phyloP scores from a whole-genome alignment of 2,888 invertebrate species.

The Drosophila helvetica region DNA sequence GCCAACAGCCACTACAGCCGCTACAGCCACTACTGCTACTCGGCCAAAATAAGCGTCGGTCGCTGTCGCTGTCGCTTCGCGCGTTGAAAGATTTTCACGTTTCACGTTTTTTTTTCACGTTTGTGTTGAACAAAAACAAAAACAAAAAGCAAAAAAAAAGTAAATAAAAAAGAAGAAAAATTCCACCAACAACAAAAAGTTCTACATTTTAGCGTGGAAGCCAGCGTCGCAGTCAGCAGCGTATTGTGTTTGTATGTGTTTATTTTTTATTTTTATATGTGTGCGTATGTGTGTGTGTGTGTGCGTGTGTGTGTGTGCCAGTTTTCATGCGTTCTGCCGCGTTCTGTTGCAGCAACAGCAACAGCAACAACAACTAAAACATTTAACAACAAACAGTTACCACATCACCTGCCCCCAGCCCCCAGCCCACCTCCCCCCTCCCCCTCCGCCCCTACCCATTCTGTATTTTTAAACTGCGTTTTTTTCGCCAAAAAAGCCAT shows the following conservation, averaged over 20 bases:
- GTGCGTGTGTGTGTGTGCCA: slow-evolving; percentile 59
- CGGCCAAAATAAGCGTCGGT: slow-evolving; percentile 38
- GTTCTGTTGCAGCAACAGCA: slow-evolving; percentile 52
- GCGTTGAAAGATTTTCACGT: slow-evolving; percentile 54
- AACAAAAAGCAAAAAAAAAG: slow-evolving; percentile 9
- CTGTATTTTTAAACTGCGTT: slow-evolving; percentile 72
- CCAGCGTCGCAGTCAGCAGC: slow-evolving; percentile 18
- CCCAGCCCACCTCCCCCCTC: not conserved
- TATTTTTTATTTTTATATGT: slow-evolving; percentile 14
- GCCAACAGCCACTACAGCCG: slow-evolving; percentile 19
- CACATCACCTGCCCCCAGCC: slow-evolving; percentile 43
- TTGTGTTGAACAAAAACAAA: slow-evolving; percentile 28
- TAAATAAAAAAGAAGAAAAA: slow-evolving; percentile 14
- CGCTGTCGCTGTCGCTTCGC: slow-evolving; percentile 54
- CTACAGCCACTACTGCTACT: slow-evolving; percentile 29
- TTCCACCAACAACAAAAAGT: slow-evolving; percentile 17
- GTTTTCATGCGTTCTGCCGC: slow-evolving; percentile 72
- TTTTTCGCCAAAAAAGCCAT: slow-evolving; percentile 75
- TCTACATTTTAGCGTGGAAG: slow-evolving; percentile 37
- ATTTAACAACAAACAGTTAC: slow-evolving; percentile 59
- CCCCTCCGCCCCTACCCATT: not conserved
- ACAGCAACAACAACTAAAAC: slow-evolving; percentile 45
- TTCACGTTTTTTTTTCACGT: slow-evolving; percentile 34
- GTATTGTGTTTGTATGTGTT: slow-evolving; percentile 31
- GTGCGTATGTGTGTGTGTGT: slow-evolving; percentile 12